Percentiles rank a stretch among this genome's conserved stretches.
These are phyloP conservation scores for Mus minutoides DNA, from an alignment of 2,797 vertebrate genomes.

Conservation along the genomic window DNA sequence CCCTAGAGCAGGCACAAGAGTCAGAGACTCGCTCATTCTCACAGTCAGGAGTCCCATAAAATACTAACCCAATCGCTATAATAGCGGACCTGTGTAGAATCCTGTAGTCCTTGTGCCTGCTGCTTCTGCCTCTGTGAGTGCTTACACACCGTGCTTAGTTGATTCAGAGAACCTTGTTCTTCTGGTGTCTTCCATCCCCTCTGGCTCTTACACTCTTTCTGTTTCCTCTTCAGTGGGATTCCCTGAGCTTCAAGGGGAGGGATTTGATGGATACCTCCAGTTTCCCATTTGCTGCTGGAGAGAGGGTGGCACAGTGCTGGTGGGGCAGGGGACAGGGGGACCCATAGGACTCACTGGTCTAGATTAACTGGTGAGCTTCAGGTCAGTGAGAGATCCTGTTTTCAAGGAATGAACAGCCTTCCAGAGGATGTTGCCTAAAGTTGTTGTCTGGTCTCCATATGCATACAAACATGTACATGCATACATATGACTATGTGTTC, in stretches of 20 bases:
- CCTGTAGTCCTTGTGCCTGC: fast-evolving
- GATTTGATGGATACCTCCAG: background rate
- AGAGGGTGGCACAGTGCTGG: background rate
- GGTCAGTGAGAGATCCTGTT: background rate
- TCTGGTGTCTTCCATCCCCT: background rate
- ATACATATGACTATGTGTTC: background rate
- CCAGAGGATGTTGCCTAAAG: too few relatives aligned
- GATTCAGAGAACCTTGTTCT: background rate
- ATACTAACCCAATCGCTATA: background rate
- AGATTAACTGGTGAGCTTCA: background rate
- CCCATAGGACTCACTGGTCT: background rate
- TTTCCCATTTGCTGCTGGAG: background rate
- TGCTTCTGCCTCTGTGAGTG: background rate
- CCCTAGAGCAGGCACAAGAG: background rate
- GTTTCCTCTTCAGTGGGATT: background rate
- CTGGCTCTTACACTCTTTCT: background rate
- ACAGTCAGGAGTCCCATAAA: background rate
- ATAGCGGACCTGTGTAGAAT: background rate
- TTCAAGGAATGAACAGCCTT: background rate
- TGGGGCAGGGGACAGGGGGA: background rate
- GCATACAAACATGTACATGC: too few relatives aligned
- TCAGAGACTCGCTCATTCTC: too few relatives aligned
- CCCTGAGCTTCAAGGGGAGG: background rate
- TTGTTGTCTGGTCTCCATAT: too few relatives aligned
- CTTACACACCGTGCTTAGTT: background rate